Evolutionary conservation across 2,797 vertebrate genomes (phyloP).

Genomic region (Labeo calbasu): DNA sequence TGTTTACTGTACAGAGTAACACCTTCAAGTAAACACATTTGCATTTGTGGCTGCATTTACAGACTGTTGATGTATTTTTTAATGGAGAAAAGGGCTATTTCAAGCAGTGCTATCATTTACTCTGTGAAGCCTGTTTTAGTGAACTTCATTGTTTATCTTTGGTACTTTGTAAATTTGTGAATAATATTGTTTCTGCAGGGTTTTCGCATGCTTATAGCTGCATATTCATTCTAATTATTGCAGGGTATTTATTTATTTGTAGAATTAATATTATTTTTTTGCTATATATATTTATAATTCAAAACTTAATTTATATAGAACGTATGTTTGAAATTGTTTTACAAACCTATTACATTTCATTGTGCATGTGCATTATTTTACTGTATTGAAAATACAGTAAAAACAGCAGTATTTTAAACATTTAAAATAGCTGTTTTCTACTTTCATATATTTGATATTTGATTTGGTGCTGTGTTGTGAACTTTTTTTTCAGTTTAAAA

Average conservation of each 20-base stretch:
- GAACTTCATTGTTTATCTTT: constrained; percentile 2
- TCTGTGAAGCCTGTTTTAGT: neutral
- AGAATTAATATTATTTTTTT: neutral
- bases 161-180: neutral
- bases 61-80: constrained; percentile 44
- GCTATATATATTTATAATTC: neutral
- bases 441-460: too few relatives aligned
- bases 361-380: neutral
- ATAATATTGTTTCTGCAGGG: neutral
- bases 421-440: neutral
- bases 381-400: neutral
- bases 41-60: constrained; percentile 64
- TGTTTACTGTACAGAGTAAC: constrained; percentile 68
- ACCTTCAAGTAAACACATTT: constrained; percentile 68
- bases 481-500: too few relatives aligned
- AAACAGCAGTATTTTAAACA: neutral
- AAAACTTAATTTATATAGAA: neutral
- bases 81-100: neutral
- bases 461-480: too few relatives aligned
- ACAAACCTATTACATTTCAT: neutral
- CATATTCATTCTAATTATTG: neutral
- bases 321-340: neutral
- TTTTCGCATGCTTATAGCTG: neutral
- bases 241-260: neutral
- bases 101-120: neutral